Evolutionary conservation across 1,140 invertebrate genomes (phyloP).

Genomic region (Triops longicaudatus): DNA sequence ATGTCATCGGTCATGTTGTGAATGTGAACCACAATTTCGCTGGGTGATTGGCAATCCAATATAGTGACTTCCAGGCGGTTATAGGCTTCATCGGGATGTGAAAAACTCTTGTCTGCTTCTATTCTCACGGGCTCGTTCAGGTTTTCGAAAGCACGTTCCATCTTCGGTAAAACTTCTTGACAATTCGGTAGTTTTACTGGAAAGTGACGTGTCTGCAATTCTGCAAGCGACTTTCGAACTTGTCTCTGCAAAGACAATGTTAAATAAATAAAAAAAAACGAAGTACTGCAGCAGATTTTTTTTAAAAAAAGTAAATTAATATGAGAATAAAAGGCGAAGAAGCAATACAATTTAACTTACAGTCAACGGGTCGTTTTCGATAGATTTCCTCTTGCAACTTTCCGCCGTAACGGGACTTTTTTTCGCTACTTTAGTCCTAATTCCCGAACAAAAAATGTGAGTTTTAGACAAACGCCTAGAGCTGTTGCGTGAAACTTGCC

Average conservation of each 20-base stretch:
- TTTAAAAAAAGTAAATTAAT: neutral
- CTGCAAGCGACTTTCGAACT: neutral
- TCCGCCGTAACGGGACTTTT: no score
- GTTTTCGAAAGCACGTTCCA: neutral
- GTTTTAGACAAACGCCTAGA: neutral
- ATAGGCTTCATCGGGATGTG: neutral
- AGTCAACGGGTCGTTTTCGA: no score
- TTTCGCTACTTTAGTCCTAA: no score
- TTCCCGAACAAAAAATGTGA: neutral
- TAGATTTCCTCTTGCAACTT: no score
- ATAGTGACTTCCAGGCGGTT: neutral
- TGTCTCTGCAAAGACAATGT: neutral
- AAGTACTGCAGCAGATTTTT: neutral
- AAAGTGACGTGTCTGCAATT: neutral
- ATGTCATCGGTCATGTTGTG: neutral
- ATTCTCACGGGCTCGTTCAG: neutral
- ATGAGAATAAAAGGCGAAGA: no score
- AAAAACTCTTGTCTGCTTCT: neutral
- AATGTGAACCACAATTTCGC: neutral
- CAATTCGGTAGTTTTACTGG: neutral
- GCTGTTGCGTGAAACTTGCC: neutral
- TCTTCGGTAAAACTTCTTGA: neutral
- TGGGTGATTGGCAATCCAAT: neutral
- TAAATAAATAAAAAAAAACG: neutral
- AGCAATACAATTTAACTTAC: no score